Evolutionary conservation across 2,797 vertebrate genomes (phyloP).

Genomic region (Botia kubotai): DNA sequence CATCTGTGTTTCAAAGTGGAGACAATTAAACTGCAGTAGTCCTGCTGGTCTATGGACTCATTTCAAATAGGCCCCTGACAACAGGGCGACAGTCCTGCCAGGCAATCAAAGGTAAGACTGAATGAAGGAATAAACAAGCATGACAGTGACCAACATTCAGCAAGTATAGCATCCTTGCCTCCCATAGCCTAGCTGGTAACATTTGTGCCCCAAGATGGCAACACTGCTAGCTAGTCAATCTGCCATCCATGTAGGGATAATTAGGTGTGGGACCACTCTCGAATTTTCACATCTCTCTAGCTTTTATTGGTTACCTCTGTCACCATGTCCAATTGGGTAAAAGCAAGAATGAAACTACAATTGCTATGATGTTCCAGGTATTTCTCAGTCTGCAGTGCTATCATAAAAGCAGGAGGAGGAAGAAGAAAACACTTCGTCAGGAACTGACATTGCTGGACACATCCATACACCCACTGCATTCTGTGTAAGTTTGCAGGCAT

Average conservation of each 20-base stretch:
- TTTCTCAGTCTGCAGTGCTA: slow-evolving; percentile 40
- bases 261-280: slow-evolving; percentile 93
- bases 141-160: slow-evolving; percentile 87
- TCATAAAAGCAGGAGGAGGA: slow-evolving; percentile 34
- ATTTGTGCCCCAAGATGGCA: slow-evolving; percentile 89
- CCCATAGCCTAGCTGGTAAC: slow-evolving; percentile 79
- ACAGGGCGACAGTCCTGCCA: slow-evolving; percentile 72
- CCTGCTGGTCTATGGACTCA: slow-evolving; percentile 66
- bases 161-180: slow-evolving; percentile 63
- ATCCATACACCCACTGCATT: slow-evolving; percentile 28
- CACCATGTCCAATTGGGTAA: slow-evolving; percentile 50
- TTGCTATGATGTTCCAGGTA: slow-evolving; percentile 43
- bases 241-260: slow-evolving; percentile 90
- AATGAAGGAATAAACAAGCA: slow-evolving; percentile 84
- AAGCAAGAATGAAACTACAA: slow-evolving; percentile 33
- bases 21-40: slow-evolving; percentile 75
- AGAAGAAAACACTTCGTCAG: slow-evolving; percentile 15
- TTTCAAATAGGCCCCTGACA: slow-evolving; percentile 73
- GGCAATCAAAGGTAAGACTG: slow-evolving; percentile 77
- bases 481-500: slow-evolving; percentile 8
- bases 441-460: slow-evolving; percentile 40
- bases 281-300: slow-evolving; percentile 85
- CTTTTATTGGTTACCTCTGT: slow-evolving; percentile 47
- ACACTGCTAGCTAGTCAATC: slow-evolving; percentile 81
- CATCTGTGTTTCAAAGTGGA: slow-evolving; percentile 43